Evolutionary conservation across 1,140 invertebrate species (phyloP).

Genomic region (Pemphigus obesinymphae): DNA sequence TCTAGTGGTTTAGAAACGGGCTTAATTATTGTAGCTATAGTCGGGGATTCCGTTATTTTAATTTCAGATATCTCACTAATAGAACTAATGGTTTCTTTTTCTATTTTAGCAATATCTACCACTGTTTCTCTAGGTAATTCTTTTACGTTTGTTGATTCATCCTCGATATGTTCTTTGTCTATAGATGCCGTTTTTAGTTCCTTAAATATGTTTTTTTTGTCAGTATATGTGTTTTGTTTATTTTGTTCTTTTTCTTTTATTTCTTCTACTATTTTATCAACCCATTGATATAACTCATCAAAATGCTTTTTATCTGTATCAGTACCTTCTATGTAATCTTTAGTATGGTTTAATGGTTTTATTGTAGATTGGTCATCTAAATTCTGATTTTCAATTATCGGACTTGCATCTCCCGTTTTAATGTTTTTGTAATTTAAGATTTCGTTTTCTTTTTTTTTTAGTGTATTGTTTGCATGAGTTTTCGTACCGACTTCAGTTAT

Average conservation of each 20-base stretch:
- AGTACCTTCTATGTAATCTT: not conserved
- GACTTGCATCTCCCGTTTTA: not conserved
- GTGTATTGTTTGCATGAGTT: not conserved
- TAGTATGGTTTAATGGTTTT: not conserved
- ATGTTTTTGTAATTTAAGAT: not conserved
- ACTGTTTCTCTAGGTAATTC: too few species aligned
- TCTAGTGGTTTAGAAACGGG: too few species aligned
- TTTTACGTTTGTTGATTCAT: not conserved
- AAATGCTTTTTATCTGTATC: constrained; percentile 2
- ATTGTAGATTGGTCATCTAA: not conserved
- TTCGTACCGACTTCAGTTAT: not conserved
- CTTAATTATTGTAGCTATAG: too few species aligned
- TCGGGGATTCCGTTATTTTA: too few species aligned
- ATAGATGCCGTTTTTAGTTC: not conserved
- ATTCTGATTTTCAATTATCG: not conserved
- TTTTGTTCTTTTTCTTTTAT: not conserved
- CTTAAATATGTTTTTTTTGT: not conserved
- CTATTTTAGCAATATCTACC: too few species aligned
- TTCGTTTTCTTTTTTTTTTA: too few species aligned
- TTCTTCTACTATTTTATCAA: constrained; percentile 1
- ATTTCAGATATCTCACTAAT: too few species aligned
- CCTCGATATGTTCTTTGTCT: not conserved
- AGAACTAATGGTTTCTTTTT: too few species aligned
- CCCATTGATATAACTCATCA: constrained; percentile 9
- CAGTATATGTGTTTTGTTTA: not conserved